Percentiles rank a stretch among this genome's conserved stretches.
phyloP scores from a whole-genome alignment of 2,797 vertebrate species.

The Sternarchorhynchus goeldii region DNA sequence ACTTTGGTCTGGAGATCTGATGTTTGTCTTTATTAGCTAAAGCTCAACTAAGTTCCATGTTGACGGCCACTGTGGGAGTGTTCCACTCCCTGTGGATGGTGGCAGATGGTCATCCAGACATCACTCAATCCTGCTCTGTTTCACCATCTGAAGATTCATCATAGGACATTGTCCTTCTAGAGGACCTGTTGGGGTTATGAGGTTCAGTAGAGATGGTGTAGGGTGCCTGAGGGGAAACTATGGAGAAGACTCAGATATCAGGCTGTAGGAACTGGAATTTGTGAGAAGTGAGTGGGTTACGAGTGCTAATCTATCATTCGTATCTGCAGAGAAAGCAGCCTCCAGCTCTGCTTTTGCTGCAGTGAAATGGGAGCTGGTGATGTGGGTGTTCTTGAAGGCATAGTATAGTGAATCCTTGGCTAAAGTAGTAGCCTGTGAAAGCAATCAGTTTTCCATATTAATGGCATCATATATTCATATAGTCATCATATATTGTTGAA shows the following conservation, averaged over 20 bases:
- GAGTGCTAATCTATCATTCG: constrained; percentile 57
- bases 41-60: constrained; percentile 2
- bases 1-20: background rate
- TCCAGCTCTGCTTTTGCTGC: constrained; percentile 42
- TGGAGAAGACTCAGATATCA: constrained; percentile 36
- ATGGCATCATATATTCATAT: background rate
- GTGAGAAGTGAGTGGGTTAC: constrained; percentile 69
- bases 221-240: constrained; percentile 20
- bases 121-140: background rate
- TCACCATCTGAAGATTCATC: constrained; percentile 13
- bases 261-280: constrained; percentile 54
- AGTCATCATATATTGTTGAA: background rate
- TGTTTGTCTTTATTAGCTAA: background rate
- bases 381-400: background rate
- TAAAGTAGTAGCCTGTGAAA: constrained; percentile 47
- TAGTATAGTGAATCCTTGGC: background rate
- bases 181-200: background rate
- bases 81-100: background rate
- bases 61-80: background rate
- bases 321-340: constrained; percentile 16
- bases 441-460: constrained; percentile 13
- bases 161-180: background rate
- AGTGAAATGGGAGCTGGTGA: constrained; percentile 45
- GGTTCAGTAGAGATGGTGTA: background rate
- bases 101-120: background rate